Evolutionary conservation across 1,140 invertebrate species (phyloP), one percentile per base, ranked within the genome.

Genomic region (Drosophila nebulosa): DNA sequence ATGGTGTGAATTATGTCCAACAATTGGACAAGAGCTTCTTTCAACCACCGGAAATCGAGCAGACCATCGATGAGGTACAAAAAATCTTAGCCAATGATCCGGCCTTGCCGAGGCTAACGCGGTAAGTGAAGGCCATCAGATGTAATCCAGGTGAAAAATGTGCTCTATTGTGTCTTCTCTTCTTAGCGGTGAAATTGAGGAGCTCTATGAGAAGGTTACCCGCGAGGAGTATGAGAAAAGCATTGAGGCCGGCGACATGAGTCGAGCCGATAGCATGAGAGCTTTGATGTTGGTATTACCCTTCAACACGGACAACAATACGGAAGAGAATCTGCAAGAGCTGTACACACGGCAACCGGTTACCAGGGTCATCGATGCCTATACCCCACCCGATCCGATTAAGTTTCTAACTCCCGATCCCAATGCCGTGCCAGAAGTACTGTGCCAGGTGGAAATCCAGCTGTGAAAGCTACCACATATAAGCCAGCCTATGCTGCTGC

Each of bases 21-120:
- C 84, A 89, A 66, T 64, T 89, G 79, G 84, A 89, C 70, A 89
- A 89, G 51, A 85, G 76, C 21, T 89, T 78, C 68, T 90, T 90
- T 36, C 78, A 85, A 62, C 84, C 80, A 18, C 89, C 78, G 2
- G 85, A 81, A 26, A 67, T 90, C n/a, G 89, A 90, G 56, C 89
- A 90, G 56, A 94, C 94, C 2, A 93, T 94, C 32, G 90, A 93
- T 1, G 92, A 94, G 68, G 94, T 94, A 5, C 93, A 94, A 32
- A 92, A 91, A 51, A 91, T 94, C 26, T 72, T 94, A 7, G 75
- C 89, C 27, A 90, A 89, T 10, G 92, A 94, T 74, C 91, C 93
- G 2, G 92, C 83, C 0, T 62, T 94, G 35, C 94, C 94, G 0
- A 80, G 92, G 2, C 79, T 94, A 6, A 93, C 91, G 10, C 75